phyloP scores from a whole-genome alignment of 2,797 vertebrate species.

The Syngnathus acus region DNA sequence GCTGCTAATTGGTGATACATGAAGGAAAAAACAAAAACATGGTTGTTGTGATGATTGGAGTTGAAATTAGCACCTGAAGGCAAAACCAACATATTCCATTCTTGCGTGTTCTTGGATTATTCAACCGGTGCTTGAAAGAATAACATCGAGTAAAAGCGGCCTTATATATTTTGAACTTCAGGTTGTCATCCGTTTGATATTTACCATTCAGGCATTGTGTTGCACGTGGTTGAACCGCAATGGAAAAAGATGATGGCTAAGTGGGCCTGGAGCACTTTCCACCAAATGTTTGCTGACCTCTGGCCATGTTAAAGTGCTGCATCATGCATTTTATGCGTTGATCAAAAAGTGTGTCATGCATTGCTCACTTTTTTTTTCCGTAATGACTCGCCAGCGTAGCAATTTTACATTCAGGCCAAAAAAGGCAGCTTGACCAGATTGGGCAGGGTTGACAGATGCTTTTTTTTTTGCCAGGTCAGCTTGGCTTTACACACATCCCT shows the following conservation, averaged over 20 bases:
- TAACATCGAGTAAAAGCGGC: conserved; percentile 1
- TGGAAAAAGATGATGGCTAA: conserved; percentile 14
- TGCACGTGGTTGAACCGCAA: conserved; percentile 9
- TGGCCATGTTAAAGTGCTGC: conserved; percentile 25
- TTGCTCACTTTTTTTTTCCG: conserved; percentile 43
- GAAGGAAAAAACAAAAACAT: conserved; percentile 16
- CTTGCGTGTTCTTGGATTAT: conserved; percentile 18
- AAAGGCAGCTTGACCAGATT: background rate
- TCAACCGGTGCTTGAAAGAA: conserved; percentile 1
- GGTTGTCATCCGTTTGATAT: conserved; percentile 15
- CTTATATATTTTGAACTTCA: background rate
- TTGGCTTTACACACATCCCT: too few relatives aligned
- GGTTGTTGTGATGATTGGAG: background rate
- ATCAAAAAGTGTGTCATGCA: conserved; percentile 38
- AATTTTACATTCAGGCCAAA: background rate
- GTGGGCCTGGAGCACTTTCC: conserved; percentile 23
- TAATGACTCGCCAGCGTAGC: conserved; percentile 30
- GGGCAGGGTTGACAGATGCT: background rate
- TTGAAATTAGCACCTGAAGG: conserved; percentile 17
- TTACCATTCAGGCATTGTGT: conserved; percentile 18
- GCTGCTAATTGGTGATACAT: conserved; percentile 36
- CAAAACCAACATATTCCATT: conserved; percentile 25
- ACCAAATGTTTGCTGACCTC: conserved; percentile 25
- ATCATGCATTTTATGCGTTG: conserved; percentile 39
- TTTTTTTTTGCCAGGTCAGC: too few relatives aligned